A percentile compares a stretch with the other conserved stretches of the same genome.
phyloP scores from a whole-genome alignment of 2,113 vertebrate species.

The Crotalus helleri region DNA sequence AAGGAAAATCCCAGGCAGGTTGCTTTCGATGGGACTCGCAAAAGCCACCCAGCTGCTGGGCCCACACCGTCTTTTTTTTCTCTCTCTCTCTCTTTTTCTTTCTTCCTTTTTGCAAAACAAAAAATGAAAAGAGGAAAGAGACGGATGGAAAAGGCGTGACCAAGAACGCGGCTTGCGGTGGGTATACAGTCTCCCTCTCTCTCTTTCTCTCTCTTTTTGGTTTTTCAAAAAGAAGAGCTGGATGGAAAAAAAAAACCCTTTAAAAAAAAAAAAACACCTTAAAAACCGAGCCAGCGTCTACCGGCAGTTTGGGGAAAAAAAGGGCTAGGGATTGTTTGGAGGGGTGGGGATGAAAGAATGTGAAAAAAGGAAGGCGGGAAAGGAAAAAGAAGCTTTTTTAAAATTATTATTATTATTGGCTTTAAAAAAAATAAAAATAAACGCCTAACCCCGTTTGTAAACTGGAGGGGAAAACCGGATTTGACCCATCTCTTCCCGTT shows the following conservation, averaged over 20 bases:
- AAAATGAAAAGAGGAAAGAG: not conserved
- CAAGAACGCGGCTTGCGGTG: not conserved
- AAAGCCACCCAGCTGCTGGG: not conserved
- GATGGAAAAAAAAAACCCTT: not conserved
- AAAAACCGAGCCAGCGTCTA: not conserved
- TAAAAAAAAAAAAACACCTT: not conserved
- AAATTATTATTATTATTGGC: not conserved
- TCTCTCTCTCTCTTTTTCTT: not conserved
- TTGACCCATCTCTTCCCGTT: not conserved
- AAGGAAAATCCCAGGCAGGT: not conserved
- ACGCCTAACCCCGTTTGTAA: not conserved
- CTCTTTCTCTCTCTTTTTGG: not conserved
- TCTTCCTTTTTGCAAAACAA: not conserved
- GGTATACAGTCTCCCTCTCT: not conserved
- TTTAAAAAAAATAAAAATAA: not conserved
- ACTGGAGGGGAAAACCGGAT: not conserved
- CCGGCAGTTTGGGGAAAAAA: not conserved
- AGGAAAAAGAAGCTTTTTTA: not conserved
- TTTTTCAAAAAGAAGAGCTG: not conserved
- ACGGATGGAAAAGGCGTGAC: not conserved
- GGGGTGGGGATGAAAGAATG: not conserved
- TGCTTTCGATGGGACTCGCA: too few species aligned
- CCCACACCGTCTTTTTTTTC: not conserved
- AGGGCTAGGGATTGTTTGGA: not conserved
- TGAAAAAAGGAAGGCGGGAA: not conserved